Conservation (phyloP, 2,113 vertebrate species). For the Corynorhinus townsendii region DNA sequence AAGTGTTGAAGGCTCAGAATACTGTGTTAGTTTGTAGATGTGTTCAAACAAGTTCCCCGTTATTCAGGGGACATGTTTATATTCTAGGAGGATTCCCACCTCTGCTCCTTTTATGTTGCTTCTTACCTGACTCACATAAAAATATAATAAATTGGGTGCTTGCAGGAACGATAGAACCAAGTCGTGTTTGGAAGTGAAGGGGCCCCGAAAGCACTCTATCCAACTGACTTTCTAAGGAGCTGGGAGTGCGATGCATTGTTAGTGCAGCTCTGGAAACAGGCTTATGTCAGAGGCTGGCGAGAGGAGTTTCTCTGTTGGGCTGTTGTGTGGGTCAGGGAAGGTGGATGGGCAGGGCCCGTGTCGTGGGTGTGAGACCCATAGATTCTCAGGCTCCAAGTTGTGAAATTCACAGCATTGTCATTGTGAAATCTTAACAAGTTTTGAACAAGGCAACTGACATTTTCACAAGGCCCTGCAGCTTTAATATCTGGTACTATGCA, state of each 20-base stretch:
- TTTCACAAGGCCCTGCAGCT: background rate
- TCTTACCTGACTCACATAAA: constrained; percentile 45
- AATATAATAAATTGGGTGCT: constrained; percentile 15
- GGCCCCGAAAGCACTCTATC: background rate
- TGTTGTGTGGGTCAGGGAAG: too few species aligned
- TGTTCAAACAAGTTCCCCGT: constrained; percentile 41
- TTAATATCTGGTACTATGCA: background rate
- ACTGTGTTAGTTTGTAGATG: constrained; percentile 30
- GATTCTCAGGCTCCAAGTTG: background rate
- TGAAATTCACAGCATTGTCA: background rate
- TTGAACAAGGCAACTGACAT: background rate
- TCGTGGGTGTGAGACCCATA: background rate
- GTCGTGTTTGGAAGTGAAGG: background rate
- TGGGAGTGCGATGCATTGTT: background rate
- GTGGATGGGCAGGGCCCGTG: background rate
- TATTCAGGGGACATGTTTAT: constrained; percentile 36
- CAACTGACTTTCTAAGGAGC: background rate
- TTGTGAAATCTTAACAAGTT: background rate
- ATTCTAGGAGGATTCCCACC: constrained; percentile 32
- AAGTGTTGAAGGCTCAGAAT: constrained; percentile 27
- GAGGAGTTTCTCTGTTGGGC: background rate
- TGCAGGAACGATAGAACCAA: background rate
- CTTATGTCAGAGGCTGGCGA: background rate
- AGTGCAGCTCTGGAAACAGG: background rate
- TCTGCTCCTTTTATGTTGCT: constrained; percentile 41